phyloP scores from a whole-genome alignment of 2,888 invertebrate species.

The Cheilosia urbana region DNA sequence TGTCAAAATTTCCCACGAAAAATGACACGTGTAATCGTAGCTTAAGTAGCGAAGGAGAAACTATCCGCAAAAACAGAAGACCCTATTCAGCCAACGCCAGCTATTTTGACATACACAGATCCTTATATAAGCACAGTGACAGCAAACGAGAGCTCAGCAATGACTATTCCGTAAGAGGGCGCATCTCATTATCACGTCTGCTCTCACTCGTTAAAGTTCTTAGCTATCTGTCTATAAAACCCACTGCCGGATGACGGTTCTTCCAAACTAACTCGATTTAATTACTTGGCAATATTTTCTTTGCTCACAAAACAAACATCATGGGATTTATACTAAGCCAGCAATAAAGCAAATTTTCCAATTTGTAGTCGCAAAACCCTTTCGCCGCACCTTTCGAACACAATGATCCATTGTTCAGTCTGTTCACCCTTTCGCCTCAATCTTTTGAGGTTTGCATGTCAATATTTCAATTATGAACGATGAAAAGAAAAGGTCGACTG shows the following conservation, averaged over 20 bases:
- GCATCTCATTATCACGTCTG: not conserved
- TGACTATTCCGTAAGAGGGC: too few species aligned
- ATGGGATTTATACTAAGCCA: conserved; percentile 6
- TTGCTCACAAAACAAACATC: conserved; percentile 2
- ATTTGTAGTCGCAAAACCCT: conserved; percentile 25
- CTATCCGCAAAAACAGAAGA: too few species aligned
- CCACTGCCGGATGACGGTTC: not conserved
- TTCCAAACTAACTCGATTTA: conserved; percentile 11
- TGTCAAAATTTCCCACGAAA: too few species aligned
- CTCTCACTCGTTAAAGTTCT: not conserved
- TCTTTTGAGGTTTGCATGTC: conserved; percentile 36
- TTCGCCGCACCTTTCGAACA: not conserved
- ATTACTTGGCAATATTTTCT: conserved; percentile 15
- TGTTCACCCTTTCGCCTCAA: not conserved
- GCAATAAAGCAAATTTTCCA: conserved; percentile 25
- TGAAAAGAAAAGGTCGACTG: conserved; percentile 35
- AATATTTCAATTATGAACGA: conserved; percentile 38
- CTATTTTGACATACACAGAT: too few species aligned
- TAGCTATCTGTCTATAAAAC: not conserved
- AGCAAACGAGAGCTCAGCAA: too few species aligned
- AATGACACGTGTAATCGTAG: too few species aligned
- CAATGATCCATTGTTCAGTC: not conserved
- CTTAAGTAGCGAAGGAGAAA: too few species aligned
- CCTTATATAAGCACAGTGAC: too few species aligned
- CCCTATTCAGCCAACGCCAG: too few species aligned